Base-by-base conservation (phyloP, 2,888 invertebrate species). In the Ophonus ardosiacus region DNA sequence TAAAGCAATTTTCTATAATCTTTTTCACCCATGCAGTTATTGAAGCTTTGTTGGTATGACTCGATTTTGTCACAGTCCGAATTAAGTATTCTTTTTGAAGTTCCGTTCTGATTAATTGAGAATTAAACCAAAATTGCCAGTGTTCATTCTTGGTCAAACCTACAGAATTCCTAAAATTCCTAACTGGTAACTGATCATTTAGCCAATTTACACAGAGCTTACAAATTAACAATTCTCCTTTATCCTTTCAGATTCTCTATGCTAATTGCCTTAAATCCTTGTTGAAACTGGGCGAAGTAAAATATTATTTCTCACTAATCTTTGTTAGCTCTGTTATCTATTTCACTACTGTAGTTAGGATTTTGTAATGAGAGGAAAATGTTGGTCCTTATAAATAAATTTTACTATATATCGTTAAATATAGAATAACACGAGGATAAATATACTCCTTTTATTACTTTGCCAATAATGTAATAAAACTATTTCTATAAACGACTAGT, bases 201-300 rank as follows among this genome's bases (percentile, higher is more conserved):
- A 15, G 31, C 68, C 24, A 38, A 68, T 68, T 15, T 68, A 31
- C 15, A 7, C 10, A n/a, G 38, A 18, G 17, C 17, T 38, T 38
- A 7, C 68, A 31, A 63, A 63, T 63, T 63, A 24, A 31, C 68
- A 68, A 68, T 68, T 68, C 43, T 15, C 15, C 68, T 38, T 68
- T n/a, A 68, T 68, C 68, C 68, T 68, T 68, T 68, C 68, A 68
- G 0, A 63, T 18, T 18, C 21, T 63, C 63, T 13, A 63, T 63
- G 63, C 21, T 63, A 63, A 63, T 63, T 63, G 63, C 13, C 24
- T 63, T 63, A 63, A 63, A 63, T 63, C 63, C 63, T 63, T 63
- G 63, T 21, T 13, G 18, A 21, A 63, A 63, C 63, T 24, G 59
- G 13, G 21, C 21, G 18, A 24, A 63, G 21, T 63, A 63, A 63